Evolutionary conservation across 2,888 invertebrate species (phyloP).

Genomic region (Anodontia alba): DNA sequence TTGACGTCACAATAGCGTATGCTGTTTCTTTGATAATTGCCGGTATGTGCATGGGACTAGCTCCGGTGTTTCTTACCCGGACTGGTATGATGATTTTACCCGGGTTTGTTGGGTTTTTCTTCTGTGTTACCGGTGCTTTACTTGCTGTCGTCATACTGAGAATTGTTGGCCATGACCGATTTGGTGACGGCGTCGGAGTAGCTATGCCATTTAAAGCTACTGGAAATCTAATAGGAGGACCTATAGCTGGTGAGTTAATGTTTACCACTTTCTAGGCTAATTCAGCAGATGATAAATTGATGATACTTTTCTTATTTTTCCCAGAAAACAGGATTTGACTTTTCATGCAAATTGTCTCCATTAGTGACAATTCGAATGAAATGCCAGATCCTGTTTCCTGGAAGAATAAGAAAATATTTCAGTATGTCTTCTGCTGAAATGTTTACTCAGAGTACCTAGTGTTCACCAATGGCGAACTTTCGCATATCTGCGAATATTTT

Average conservation of each 20-base stretch:
- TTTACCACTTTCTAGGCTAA: too few species aligned
- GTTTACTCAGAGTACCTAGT: too few species aligned
- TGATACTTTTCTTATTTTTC: too few species aligned
- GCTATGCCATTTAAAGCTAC: slow-evolving; percentile 50
- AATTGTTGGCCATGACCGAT: slow-evolving; percentile 45
- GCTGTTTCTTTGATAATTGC: slow-evolving; percentile 32
- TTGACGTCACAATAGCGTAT: slow-evolving; percentile 36
- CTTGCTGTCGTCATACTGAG: slow-evolving; percentile 34
- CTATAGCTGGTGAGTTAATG: slow-evolving; percentile 39
- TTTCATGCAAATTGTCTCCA: too few species aligned
- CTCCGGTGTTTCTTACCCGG: slow-evolving; percentile 30
- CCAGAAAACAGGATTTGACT: too few species aligned
- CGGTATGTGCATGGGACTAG: slow-evolving; percentile 36
- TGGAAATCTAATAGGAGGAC: slow-evolving; percentile 50
- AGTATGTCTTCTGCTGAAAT: too few species aligned
- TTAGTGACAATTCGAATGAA: too few species aligned
- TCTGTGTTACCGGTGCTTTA: slow-evolving; percentile 43
- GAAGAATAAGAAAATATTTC: too few species aligned
- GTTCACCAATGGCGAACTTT: too few species aligned
- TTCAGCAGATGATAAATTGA: too few species aligned
- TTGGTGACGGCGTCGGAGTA: slow-evolving; percentile 49
- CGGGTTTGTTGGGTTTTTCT: slow-evolving; percentile 45
- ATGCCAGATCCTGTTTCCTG: too few species aligned
- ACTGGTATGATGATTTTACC: slow-evolving; percentile 35
- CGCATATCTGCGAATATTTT: too few species aligned